phyloP scores from a whole-genome alignment of 2,888 invertebrate species.

The Eretmocerus hayati region DNA sequence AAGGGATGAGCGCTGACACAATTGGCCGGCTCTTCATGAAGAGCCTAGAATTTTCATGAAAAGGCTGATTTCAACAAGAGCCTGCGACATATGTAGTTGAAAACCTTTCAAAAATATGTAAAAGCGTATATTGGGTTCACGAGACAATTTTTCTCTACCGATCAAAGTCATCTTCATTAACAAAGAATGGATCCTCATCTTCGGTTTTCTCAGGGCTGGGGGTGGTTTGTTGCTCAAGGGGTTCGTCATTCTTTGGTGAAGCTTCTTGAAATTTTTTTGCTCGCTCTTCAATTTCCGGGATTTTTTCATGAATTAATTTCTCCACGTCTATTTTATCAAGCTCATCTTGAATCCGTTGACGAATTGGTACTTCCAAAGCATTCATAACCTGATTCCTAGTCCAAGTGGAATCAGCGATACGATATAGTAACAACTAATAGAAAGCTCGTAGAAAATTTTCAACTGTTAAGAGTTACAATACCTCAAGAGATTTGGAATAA shows the following conservation, averaged over 20 bases:
- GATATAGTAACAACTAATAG: no score
- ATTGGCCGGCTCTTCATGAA: no score
- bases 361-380: constrained; percentile 71
- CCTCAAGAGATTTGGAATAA: constrained; percentile 76
- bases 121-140: no score
- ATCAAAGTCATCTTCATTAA: background rate
- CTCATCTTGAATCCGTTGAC: constrained; percentile 65
- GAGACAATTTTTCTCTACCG: no score
- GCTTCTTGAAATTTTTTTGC: constrained; percentile 39
- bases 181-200: constrained; percentile 28
- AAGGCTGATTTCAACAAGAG: no score
- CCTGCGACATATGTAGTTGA: no score
- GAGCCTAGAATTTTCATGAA: no score
- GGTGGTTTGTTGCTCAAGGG: constrained; percentile 28
- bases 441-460: no score
- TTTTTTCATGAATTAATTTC: constrained; percentile 61
- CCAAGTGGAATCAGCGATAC: no score
- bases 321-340: constrained; percentile 70
- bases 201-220: constrained; percentile 27
- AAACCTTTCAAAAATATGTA: no score
- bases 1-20: no score
- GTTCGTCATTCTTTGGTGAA: constrained; percentile 29
- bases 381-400: constrained; percentile 80
- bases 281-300: constrained; percentile 60
- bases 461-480: no score